Conservation (phyloP, 2,888 invertebrate genomes). For the Acleris cristana region DNA sequence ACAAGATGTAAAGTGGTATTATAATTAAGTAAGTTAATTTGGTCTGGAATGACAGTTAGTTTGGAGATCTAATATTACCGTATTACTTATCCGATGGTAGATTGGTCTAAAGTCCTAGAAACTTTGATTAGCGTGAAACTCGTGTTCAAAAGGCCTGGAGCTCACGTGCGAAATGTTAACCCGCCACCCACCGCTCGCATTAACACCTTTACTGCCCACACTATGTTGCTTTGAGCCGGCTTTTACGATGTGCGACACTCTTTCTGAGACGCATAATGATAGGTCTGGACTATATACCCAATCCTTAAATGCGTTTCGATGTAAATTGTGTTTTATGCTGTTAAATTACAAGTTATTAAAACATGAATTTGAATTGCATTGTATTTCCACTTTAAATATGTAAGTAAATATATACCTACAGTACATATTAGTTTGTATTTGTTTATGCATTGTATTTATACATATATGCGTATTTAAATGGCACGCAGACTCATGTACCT, state of each 20-base stretch:
- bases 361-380: too few species aligned
- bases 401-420: too few species aligned
- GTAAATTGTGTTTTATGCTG: not conserved
- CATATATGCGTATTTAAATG: too few species aligned
- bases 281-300: not conserved
- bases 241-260: constrained; percentile 47
- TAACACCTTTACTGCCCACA: constrained; percentile 50
- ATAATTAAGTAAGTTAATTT: too few species aligned
- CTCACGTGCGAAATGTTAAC: constrained; percentile 29
- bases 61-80: too few species aligned
- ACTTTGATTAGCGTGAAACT: not conserved
- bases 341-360: too few species aligned
- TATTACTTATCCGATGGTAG: not conserved
- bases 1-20: too few species aligned
- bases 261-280: constrained; percentile 40
- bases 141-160: not conserved
- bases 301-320: not conserved
- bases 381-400: too few species aligned
- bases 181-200: constrained; percentile 48
- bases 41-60: too few species aligned
- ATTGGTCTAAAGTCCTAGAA: not conserved
- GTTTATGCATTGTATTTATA: too few species aligned
- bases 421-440: too few species aligned
- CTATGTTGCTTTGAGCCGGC: constrained; percentile 58
- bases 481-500: too few species aligned